phyloP scores from a whole-genome alignment of 2,797 vertebrate genomes.

The Lepilemur ruficaudatus region DNA sequence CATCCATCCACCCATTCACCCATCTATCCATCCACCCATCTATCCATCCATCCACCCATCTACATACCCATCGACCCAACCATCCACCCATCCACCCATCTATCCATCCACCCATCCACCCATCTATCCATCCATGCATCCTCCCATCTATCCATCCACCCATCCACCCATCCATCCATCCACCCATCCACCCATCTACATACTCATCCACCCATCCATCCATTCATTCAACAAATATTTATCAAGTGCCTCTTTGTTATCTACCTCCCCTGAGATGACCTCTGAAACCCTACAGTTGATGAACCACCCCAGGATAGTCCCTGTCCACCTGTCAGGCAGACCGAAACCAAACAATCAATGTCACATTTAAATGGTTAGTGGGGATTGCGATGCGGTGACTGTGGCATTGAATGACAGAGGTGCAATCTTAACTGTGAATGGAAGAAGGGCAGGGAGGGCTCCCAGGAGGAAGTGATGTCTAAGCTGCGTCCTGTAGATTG shows the following conservation, averaged over 20 bases:
- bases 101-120: fast-evolving
- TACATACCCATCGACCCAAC: neutral
- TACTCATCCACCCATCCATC: neutral
- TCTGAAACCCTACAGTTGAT: neutral
- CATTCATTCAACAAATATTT: neutral
- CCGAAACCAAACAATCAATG: too few relatives aligned
- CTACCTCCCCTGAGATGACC: neutral
- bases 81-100: fast-evolving
- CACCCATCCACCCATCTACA: neutral
- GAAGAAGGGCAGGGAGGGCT: neutral
- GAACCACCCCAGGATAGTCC: too few relatives aligned
- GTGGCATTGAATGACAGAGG: neutral
- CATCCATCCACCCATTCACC: neutral
- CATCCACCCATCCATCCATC: too few relatives aligned
- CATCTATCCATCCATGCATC: fast-evolving
- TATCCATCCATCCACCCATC: neutral
- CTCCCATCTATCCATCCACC: too few relatives aligned
- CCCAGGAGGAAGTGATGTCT: neutral
- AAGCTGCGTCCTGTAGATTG: neutral
- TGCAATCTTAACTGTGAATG: neutral
- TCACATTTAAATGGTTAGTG: neutral
- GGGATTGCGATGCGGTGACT: neutral
- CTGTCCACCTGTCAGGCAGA: neutral
- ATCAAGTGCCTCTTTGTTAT: neutral
- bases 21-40: fast-evolving